These are phyloP conservation scores for Sarcophilus harrisii DNA, from an alignment of 2,797 vertebrate genomes.

Conservation along the genomic window DNA sequence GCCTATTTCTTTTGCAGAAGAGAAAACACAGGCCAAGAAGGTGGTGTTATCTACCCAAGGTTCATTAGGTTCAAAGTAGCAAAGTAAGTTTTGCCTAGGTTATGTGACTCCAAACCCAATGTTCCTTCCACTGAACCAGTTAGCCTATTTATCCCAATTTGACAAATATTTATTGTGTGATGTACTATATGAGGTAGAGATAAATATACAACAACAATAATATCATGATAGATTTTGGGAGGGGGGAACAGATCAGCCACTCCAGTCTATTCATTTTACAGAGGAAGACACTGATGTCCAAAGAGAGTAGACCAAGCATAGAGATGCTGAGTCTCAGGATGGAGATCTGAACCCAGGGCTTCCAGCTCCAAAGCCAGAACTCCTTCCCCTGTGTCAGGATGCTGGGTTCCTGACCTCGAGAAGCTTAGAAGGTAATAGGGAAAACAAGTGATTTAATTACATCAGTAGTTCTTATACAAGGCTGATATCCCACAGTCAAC, in stretches of 20 bases:
- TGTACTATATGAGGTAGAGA: background rate
- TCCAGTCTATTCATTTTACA: background rate
- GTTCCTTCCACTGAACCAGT: background rate
- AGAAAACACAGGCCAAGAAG: background rate
- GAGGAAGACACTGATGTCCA: background rate
- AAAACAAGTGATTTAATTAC: background rate
- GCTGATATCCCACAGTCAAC: background rate
- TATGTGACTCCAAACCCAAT: background rate
- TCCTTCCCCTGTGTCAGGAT: background rate
- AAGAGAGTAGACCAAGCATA: background rate
- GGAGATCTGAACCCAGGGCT: background rate
- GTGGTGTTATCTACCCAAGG: background rate
- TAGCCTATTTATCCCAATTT: background rate
- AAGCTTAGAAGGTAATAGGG: background rate
- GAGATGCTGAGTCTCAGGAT: background rate
- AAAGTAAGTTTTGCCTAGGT: background rate
- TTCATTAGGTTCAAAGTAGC: background rate
- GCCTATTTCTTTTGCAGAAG: background rate
- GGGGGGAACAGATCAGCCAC: background rate
- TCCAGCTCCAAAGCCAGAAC: background rate
- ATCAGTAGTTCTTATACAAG: background rate
- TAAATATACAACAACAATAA: background rate
- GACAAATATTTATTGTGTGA: background rate
- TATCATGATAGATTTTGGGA: background rate
- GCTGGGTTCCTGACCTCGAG: background rate